Evolutionary conservation across 2,888 invertebrate species (phyloP), one percentile per base, ranked within the genome.

Genomic region (Himalopsyche anomala): DNA sequence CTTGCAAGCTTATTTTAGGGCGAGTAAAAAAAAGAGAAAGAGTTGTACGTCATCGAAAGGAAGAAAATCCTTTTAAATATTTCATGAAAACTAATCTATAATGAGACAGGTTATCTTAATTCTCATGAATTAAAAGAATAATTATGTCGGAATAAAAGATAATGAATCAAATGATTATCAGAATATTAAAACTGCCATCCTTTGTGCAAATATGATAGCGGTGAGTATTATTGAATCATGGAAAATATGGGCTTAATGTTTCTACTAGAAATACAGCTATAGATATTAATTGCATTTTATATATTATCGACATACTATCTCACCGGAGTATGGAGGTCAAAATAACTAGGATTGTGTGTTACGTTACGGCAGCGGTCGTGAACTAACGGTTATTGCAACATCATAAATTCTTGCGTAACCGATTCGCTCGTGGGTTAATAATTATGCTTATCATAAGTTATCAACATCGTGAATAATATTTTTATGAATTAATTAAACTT

Each of bases 381-480:
- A 62, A 62, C 62, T 62, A 62, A 62, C 62, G 62, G 62, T 62
- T 62, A 28, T 62, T 62, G 62, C 62, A 62, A 62, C 62, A 62
- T 62, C 62, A 62, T 62, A 62, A 62, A 62, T 62, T 19, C 62
- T 62, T 62, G 62, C 62, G 62, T 62, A 62, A 62, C 62, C 28
- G 62, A 62, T 62, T 62, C 62, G 62, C 62, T 62, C 28, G 62
- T 28, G 28, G 62, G 62, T 62, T 62, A 62, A 19, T 62, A 19
- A 62, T 62, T 62, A 62, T 62, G 3, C 28, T 11, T 62, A 62
- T 28, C 56, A 56, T 56, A 56, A 17, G 17, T 5, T 56, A 45
- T 17, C 56, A 56, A n/a, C 17, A 56, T 17, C 19, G 9, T 19
- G 19, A 51, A 62, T 62, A 6, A 62, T 62, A 62, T 19, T 19